Conservation (phyloP, 2,888 invertebrate genomes). For the Troilus luridus region DNA sequence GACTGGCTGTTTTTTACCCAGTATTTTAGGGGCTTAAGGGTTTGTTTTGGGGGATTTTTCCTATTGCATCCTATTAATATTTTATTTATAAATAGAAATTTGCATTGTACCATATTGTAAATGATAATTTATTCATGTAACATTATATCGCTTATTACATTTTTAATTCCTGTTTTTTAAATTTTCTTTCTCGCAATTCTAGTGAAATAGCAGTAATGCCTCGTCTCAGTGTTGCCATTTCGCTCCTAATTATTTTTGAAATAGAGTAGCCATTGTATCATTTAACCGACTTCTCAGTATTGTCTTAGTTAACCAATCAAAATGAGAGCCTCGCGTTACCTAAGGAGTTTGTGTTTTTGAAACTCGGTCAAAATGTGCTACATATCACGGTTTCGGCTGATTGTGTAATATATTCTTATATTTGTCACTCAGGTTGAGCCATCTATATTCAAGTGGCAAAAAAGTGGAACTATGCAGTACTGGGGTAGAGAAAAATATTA, state of each 20-base stretch:
- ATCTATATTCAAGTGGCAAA: too few species aligned
- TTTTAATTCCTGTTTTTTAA: not conserved
- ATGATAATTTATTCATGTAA: not conserved
- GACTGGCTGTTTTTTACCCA: too few species aligned
- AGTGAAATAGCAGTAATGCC: not conserved
- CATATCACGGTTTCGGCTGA: not conserved
- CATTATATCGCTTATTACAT: not conserved
- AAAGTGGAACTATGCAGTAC: too few species aligned
- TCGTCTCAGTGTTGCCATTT: not conserved
- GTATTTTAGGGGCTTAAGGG: too few species aligned
- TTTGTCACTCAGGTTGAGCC: too few species aligned
- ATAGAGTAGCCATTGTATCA: not conserved
- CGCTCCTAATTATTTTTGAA: not conserved
- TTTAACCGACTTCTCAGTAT: constrained; percentile 9
- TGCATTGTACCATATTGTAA: not conserved
- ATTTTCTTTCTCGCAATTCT: not conserved
- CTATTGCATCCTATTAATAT: too few species aligned
- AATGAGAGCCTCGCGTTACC: not conserved
- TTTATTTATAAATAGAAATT: too few species aligned
- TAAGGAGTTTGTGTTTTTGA: not conserved
- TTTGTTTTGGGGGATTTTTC: too few species aligned
- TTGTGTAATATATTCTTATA: not conserved
- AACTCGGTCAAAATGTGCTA: not conserved
- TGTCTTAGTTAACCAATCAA: constrained; percentile 13
- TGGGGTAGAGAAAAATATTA: too few species aligned